phyloP scores from a whole-genome alignment of 2,797 vertebrate species.

The Decapterus maruadsi region DNA sequence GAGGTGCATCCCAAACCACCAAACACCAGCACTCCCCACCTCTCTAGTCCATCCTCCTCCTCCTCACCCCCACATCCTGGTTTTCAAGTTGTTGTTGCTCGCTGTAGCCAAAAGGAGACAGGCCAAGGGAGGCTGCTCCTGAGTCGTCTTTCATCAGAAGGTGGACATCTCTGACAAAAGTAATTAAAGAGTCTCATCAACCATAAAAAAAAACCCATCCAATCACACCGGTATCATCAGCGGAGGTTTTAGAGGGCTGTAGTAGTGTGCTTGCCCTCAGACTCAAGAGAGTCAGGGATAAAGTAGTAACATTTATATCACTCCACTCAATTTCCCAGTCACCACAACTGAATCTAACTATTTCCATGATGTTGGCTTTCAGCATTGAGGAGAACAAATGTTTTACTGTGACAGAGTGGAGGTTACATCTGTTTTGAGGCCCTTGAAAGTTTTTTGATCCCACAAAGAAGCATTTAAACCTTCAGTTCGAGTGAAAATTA shows the following conservation, averaged over 20 bases:
- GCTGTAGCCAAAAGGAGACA: background rate
- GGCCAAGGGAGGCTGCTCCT: background rate
- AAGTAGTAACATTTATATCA: constrained; percentile 17
- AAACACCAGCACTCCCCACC: constrained; percentile 3
- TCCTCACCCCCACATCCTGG: background rate
- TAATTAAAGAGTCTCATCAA: background rate
- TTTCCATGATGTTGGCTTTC: constrained; percentile 16
- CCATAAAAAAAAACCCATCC: background rate
- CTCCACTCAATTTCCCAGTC: background rate
- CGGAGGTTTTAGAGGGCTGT: background rate
- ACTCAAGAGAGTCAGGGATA: background rate
- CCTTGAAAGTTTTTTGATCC: constrained; percentile 20
- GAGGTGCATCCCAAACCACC: constrained; percentile 29
- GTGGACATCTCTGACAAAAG: background rate
- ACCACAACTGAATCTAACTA: constrained; percentile 6
- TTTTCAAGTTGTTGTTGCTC: background rate
- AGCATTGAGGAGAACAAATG: constrained; percentile 4
- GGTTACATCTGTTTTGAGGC: constrained; percentile 23
- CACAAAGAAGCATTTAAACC: constrained; percentile 40
- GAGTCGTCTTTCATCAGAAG: background rate
- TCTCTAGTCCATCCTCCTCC: background rate
- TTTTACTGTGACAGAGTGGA: constrained; percentile 15
- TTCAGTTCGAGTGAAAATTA: constrained; percentile 35
- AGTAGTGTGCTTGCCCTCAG: background rate
- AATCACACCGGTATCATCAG: background rate